These are phyloP conservation scores for Drosophila santomea DNA, from an alignment of 1,140 invertebrate species.

Conservation along the genomic window DNA sequence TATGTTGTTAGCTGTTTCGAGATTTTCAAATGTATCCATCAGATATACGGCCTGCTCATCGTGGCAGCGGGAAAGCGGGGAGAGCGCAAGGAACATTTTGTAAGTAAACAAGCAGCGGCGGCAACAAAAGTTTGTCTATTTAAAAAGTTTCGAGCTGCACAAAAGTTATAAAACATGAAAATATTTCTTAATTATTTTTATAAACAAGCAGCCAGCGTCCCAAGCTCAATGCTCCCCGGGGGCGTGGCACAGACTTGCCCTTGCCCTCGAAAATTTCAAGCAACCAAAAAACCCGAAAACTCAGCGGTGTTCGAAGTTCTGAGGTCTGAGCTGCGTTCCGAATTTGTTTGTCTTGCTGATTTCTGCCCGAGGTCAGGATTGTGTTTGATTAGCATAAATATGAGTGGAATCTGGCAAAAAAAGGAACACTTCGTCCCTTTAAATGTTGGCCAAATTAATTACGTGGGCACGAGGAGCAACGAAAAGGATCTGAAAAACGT, in stretches of 20 bases:
- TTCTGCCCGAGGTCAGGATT: slow-evolving; percentile 77
- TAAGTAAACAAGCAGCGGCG: slow-evolving; percentile 74
- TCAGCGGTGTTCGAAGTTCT: slow-evolving; percentile 37
- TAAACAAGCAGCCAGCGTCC: slow-evolving; percentile 57
- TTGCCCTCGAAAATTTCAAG: slow-evolving; percentile 30
- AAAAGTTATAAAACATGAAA: slow-evolving; percentile 83
- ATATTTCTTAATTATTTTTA: slow-evolving; percentile 84
- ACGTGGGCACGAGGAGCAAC: slow-evolving; percentile 16
- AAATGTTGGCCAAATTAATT: slow-evolving; percentile 50
- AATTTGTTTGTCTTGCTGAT: slow-evolving; percentile 72
- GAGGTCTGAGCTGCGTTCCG: slow-evolving; percentile 20
- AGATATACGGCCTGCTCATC: slow-evolving; percentile 29
- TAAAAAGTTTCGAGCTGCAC: slow-evolving; percentile 78
- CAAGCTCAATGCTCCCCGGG: slow-evolving; percentile 10
- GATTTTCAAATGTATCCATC: slow-evolving; percentile 80
- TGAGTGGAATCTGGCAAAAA: slow-evolving; percentile 41
- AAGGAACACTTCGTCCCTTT: slow-evolving; percentile 25
- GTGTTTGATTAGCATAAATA: slow-evolving; percentile 82
- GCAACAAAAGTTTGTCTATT: slow-evolving; percentile 80
- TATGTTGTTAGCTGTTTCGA: slow-evolving; percentile 81
- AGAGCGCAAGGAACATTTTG: slow-evolving; percentile 51
- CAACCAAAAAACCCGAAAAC: slow-evolving; percentile 9
- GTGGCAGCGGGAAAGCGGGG: not conserved
- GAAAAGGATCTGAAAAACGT: slow-evolving; percentile 1
- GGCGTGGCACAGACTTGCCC: slow-evolving; percentile 36